Evolutionary conservation across 2,888 invertebrate species (phyloP).

Genomic region (Volucella zonaria): DNA sequence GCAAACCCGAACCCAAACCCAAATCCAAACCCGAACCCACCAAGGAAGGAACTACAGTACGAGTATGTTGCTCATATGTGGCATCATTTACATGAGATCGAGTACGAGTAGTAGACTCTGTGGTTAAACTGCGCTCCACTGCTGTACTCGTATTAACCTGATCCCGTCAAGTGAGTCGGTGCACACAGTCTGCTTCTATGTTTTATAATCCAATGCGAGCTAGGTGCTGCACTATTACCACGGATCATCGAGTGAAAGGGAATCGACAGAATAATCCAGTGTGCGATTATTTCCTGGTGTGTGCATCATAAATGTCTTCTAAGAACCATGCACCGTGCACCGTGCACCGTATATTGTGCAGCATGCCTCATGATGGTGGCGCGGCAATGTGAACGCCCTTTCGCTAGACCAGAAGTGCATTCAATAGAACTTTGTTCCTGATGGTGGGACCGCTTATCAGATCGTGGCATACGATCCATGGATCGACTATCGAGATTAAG

Average conservation of each 20-base stretch:
- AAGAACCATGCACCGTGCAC: constrained; percentile 62
- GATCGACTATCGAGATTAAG: constrained; percentile 54
- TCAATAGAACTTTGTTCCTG: constrained; percentile 62
- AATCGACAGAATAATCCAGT: constrained; percentile 40
- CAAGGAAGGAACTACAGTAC: constrained; percentile 58
- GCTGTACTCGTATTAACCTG: constrained; percentile 60
- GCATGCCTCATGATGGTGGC: neutral
- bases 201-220: constrained; percentile 34
- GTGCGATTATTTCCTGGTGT: constrained; percentile 65
- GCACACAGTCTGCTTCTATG: constrained; percentile 47
- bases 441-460: constrained; percentile 44
- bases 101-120: constrained; percentile 44
- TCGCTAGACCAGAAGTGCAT: constrained; percentile 40
- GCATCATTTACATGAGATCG: constrained; percentile 33
- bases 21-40: constrained; percentile 18
- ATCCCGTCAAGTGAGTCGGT: constrained; percentile 62
- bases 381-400: constrained; percentile 60
- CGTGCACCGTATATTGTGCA: neutral
- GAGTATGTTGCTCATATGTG: constrained; percentile 20
- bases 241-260: constrained; percentile 51
- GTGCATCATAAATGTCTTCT: constrained; percentile 62
- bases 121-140: constrained; percentile 51
- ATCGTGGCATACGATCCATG: constrained; percentile 56
- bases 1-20: neutral
- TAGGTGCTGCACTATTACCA: constrained; percentile 34